phyloP scores from a whole-genome alignment of 2,888 invertebrate genomes.

The Mesochorus sp. region DNA sequence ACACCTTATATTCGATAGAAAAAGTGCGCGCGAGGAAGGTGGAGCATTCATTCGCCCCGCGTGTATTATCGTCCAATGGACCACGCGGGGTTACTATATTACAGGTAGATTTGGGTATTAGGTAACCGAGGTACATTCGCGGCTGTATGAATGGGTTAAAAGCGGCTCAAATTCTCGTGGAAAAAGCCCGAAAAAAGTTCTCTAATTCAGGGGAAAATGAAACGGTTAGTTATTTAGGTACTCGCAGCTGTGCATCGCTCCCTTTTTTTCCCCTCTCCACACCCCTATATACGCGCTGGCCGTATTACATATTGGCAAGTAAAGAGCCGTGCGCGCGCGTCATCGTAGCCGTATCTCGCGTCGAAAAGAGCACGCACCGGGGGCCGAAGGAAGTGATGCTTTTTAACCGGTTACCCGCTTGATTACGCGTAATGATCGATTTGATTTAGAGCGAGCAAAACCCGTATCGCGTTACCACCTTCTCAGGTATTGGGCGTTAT shows the following conservation, averaged over 20 bases:
- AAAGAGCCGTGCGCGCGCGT: background rate
- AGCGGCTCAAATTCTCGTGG: conserved; percentile 71
- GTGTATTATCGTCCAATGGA: conserved; percentile 46
- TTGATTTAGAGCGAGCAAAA: conserved; percentile 74
- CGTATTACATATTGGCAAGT: conserved; percentile 1
- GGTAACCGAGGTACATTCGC: conserved; percentile 42
- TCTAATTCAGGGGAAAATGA: conserved; percentile 73
- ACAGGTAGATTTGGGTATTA: background rate
- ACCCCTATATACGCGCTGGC: background rate
- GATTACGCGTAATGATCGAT: conserved; percentile 80
- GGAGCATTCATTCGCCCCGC: conserved; percentile 28
- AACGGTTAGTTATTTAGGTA: conserved; percentile 32
- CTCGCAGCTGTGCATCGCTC: conserved; percentile 57
- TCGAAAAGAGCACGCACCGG: conserved; percentile 51
- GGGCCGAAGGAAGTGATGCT: conserved; percentile 59
- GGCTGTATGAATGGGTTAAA: conserved; percentile 76
- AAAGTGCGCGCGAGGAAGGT: conserved; percentile 37
- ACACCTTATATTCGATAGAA: conserved; percentile 51
- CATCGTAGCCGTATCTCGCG: conserved; percentile 3
- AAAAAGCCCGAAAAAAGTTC: conserved; percentile 65
- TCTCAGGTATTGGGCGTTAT: conserved; percentile 60
- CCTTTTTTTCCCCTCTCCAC: background rate
- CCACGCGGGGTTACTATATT: conserved; percentile 6
- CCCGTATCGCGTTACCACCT: conserved; percentile 74
- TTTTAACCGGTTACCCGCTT: conserved; percentile 76